Evolutionary conservation across 1,140 invertebrate species (phyloP), one percentile per base, ranked within the genome.

Genomic region (Calephelis nemesis): DNA sequence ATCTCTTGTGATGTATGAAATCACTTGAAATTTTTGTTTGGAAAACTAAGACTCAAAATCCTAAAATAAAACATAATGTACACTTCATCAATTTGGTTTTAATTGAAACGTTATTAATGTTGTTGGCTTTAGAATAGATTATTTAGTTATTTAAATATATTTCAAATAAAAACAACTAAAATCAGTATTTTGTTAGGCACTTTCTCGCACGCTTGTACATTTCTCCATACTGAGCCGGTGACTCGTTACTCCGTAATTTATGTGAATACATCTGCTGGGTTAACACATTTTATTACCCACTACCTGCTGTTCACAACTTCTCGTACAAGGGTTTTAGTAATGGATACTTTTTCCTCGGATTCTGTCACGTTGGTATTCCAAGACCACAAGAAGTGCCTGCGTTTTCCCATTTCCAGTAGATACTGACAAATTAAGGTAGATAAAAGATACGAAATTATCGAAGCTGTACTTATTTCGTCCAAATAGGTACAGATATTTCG

Each of bases 211-310:
- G 15, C 19, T 1, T 30, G 52, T 58, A 58, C 52, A 58, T 58
- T 58, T 58, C 52, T 58, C 52, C 52, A 58, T 58, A 58, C 52
- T 58, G 52, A 58, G 52, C 19, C 52, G 9, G 19, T 58, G 52
- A 58, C 52, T 58, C 52, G 52, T 58, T 58, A 58, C 52, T 39
- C 10, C 4, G 52, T 58, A 58, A 58, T 58, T 58, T 58, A 58
- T 58, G 52, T 58, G 52, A 58, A 58, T 58, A 58, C 19, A 58
- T 58, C 52, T 58, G 52, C 52, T 58, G 52, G 52, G 19, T 58
- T 58, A 58, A 58, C 52, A 58, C 52, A 58, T 58, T 58, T 58
- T 58, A 58, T 58, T 58, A 11, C 52, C 52, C 52, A 58, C 52
- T 58, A 15, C 52, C 52, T 58, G 52, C 52, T 58, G 52, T 58